A percentile compares a stretch with the other conserved stretches of the same genome.
phyloP scores from a whole-genome alignment of 92 coral and sea anemone species.

The Desmophyllum pertusum region DNA sequence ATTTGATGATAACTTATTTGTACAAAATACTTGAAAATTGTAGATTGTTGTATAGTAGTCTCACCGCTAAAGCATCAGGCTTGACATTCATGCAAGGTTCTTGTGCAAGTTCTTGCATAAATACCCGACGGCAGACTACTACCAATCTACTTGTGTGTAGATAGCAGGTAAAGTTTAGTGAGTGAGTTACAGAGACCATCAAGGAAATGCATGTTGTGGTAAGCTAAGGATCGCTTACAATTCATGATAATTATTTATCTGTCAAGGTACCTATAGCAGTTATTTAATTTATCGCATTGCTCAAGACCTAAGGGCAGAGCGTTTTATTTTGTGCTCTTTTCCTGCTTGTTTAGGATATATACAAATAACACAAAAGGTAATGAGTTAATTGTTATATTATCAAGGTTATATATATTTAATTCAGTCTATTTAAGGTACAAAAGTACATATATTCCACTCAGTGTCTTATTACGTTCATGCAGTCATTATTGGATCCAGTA shows the following conservation, averaged over 20 bases:
- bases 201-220: conserved; percentile 1
- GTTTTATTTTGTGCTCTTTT: conserved; percentile 9
- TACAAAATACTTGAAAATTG: not conserved
- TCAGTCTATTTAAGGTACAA: not conserved
- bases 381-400: not conserved
- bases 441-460: not conserved
- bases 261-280: conserved; percentile 29
- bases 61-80: not conserved
- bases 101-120: not conserved
- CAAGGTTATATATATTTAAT: not conserved
- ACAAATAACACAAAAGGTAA: not conserved
- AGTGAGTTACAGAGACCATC: not conserved
- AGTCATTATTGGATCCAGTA: not conserved
- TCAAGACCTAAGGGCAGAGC: not conserved
- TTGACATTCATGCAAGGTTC: not conserved
- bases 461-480: not conserved
- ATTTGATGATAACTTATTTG: not conserved
- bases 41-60: not conserved
- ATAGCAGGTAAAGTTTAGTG: not conserved
- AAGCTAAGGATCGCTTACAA: not conserved
- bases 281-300: not conserved
- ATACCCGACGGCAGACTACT: not conserved
- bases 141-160: not conserved
- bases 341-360: not conserved
- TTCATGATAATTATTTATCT: conserved; percentile 24